Evolutionary conservation across 92 coral and sea anemone genomes (phyloP).

Genomic region (Porites cylindrica): DNA sequence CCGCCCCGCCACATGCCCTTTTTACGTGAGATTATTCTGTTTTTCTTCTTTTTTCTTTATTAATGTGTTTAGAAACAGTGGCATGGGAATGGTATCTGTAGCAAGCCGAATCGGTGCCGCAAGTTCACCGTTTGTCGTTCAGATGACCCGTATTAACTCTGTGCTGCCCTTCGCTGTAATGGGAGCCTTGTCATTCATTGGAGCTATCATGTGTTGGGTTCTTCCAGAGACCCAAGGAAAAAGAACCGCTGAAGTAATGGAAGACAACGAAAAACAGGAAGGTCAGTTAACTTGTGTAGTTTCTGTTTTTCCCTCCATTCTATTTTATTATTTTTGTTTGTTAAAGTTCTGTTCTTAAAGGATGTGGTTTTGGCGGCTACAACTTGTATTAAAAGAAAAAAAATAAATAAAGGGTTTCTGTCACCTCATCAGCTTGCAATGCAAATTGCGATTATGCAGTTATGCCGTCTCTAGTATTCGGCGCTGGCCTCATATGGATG

Average conservation of each 20-base stretch:
- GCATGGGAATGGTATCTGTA: constrained; percentile 78
- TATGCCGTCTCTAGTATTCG: too few relatives aligned
- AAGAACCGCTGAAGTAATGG: constrained; percentile 79
- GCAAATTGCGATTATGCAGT: too few relatives aligned
- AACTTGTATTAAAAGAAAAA: too few relatives aligned
- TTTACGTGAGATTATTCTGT: neutral
- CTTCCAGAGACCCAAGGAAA: constrained; percentile 79
- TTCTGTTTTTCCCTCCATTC: too few relatives aligned
- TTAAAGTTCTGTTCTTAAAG: neutral
- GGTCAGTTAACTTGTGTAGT: constrained; percentile 7
- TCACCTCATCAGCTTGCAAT: too few relatives aligned
- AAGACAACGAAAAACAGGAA: constrained; percentile 47
- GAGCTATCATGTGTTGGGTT: constrained; percentile 76
- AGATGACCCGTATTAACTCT: constrained; percentile 74
- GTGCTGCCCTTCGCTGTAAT: constrained; percentile 79
- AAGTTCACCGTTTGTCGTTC: constrained; percentile 74
- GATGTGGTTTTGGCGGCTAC: neutral
- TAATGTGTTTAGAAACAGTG: constrained; percentile 66
- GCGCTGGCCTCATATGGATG: too few relatives aligned
- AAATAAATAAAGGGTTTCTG: too few relatives aligned
- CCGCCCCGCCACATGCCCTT: too few relatives aligned
- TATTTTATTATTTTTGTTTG: neutral
- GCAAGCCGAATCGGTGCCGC: constrained; percentile 85
- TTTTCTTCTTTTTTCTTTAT: neutral
- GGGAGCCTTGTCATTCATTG: constrained; percentile 73